A percentile compares a stretch with the other conserved stretches of the same genome.
Conservation (phyloP, 2,113 vertebrate species). For the Circaetus cinerascens region DNA sequence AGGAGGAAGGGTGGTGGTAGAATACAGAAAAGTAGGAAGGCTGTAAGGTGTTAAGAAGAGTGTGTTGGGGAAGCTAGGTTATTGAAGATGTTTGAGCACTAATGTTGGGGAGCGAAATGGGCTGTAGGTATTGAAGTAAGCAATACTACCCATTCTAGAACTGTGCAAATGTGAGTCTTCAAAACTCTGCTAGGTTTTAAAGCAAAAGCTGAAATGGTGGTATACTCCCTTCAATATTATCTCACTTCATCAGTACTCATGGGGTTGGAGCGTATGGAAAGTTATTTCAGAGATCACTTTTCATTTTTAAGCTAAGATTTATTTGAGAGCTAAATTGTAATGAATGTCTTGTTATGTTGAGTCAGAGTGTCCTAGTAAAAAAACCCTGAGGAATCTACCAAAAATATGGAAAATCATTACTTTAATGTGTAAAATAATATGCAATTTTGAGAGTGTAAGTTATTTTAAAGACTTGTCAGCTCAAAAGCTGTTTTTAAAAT, state of each 20-base stretch:
- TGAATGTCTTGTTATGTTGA: background rate
- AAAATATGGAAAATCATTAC: background rate
- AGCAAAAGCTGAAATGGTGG: background rate
- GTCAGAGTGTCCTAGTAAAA: background rate
- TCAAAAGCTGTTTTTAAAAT: background rate
- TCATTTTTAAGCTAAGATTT: background rate
- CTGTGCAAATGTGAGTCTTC: background rate
- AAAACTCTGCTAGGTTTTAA: background rate
- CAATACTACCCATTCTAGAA: background rate
- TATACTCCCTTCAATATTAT: background rate
- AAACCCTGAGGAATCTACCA: background rate
- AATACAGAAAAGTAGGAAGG: background rate
- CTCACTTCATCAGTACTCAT: background rate
- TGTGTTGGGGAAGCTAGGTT: background rate
- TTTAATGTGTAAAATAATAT: background rate
- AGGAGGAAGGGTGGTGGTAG: background rate
- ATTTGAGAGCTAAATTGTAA: background rate
- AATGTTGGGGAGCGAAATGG: background rate
- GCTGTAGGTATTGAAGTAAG: background rate
- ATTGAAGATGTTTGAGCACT: background rate
- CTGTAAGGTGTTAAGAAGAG: background rate
- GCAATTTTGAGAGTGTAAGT: background rate
- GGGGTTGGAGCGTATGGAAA: background rate
- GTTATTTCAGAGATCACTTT: background rate
- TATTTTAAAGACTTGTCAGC: background rate